Evolutionary conservation across 2,113 vertebrate genomes (phyloP).

Genomic region (Micromys minutus): DNA sequence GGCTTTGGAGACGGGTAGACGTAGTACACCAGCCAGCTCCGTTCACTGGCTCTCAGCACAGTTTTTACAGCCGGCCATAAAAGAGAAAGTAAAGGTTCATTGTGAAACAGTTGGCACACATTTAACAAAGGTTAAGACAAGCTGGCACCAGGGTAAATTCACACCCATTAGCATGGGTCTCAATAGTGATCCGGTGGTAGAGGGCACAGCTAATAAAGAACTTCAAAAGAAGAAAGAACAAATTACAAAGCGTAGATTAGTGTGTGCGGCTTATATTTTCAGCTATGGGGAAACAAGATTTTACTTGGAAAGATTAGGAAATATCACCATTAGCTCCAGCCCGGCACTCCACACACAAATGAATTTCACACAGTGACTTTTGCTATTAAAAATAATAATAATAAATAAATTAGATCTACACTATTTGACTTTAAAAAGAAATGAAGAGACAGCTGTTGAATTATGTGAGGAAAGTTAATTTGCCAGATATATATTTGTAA

Average conservation of each 20-base stretch:
- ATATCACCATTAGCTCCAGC: constrained; percentile 7
- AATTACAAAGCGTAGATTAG: constrained; percentile 55
- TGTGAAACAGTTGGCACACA: constrained; percentile 77
- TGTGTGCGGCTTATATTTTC: constrained; percentile 59
- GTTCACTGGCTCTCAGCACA: constrained; percentile 69
- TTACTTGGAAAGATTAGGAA: constrained; percentile 50
- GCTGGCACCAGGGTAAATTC: constrained; percentile 79
- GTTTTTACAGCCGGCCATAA: constrained; percentile 82
- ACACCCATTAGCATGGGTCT: constrained; percentile 69
- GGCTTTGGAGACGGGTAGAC: constrained; percentile 31
- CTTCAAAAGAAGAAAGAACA: constrained; percentile 77
- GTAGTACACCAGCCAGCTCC: constrained; percentile 4
- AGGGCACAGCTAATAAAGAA: constrained; percentile 75
- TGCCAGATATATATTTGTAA: constrained; percentile 45
- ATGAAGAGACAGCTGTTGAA: constrained; percentile 31
- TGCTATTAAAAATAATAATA: not conserved
- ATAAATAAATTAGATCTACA: not conserved
- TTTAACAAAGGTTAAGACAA: constrained; percentile 72
- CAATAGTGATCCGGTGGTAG: constrained; percentile 21
- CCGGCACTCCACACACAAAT: not conserved
- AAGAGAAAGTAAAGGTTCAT: constrained; percentile 80
- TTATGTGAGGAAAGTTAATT: constrained; percentile 46
- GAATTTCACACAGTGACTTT: constrained; percentile 15
- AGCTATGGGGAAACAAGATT: constrained; percentile 49
- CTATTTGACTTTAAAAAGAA: constrained; percentile 60